Conservation (phyloP, 2,888 invertebrate species). For the Alviniconcha strummeri region DNA sequence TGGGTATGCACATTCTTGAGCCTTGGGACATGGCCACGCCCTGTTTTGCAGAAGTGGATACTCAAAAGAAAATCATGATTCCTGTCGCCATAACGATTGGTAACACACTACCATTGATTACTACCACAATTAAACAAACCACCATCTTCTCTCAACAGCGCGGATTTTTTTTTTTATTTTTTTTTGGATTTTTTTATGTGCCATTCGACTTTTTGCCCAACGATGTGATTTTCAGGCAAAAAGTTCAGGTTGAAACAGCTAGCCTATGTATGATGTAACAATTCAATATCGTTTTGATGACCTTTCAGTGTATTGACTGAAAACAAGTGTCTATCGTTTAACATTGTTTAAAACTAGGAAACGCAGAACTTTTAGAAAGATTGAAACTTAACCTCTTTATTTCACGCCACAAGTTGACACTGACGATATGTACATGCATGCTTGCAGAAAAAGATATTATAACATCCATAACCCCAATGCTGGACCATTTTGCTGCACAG, state of each 20-base stretch:
- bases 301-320: too few relatives aligned
- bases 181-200: too few relatives aligned
- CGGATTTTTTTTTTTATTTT: not conserved
- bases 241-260: too few relatives aligned
- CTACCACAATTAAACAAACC: not conserved
- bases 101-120: not conserved
- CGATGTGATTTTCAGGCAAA: too few relatives aligned
- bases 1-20: slow-evolving; percentile 10
- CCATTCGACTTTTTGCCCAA: too few relatives aligned
- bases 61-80: not conserved
- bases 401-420: too few relatives aligned
- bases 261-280: too few relatives aligned
- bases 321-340: too few relatives aligned
- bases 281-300: too few relatives aligned
- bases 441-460: not conserved
- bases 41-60: not conserved
- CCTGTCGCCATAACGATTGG: slow-evolving; percentile 5
- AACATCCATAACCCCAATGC: not conserved
- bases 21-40: slow-evolving; percentile 11
- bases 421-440: not conserved
- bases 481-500: not conserved
- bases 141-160: not conserved
- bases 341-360: too few relatives aligned
- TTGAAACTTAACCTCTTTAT: too few relatives aligned
- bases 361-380: too few relatives aligned